A percentile compares a stretch with the other conserved stretches of the same genome.
These are phyloP conservation scores for Enteromius treurensis DNA, from an alignment of 2,797 vertebrate species.

Conservation along the genomic window DNA sequence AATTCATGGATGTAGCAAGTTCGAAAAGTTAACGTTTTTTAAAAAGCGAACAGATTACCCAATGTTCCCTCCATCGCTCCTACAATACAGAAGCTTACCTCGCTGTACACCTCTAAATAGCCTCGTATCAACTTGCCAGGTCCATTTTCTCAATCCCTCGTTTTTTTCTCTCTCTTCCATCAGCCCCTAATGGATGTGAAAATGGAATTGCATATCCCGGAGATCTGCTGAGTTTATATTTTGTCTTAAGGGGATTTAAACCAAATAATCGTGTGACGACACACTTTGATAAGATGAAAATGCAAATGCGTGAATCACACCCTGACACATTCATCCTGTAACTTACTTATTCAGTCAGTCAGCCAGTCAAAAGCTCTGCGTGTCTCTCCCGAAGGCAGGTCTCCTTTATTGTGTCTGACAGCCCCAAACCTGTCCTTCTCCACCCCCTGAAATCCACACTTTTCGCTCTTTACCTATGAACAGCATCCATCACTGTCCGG, in stretches of 20 bases:
- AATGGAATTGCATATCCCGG: slow-evolving; percentile 37
- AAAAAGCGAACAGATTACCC: not conserved
- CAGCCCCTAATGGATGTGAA: slow-evolving; percentile 34
- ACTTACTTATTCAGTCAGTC: slow-evolving; percentile 39
- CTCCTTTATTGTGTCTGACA: slow-evolving; percentile 21
- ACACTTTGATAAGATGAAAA: slow-evolving; percentile 49
- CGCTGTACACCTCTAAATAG: slow-evolving; percentile 4
- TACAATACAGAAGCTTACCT: not conserved
- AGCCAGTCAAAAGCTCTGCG: slow-evolving; percentile 27
- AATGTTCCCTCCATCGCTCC: not conserved
- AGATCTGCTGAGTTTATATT: slow-evolving; percentile 48
- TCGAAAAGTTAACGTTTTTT: not conserved
- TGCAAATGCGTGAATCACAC: slow-evolving; percentile 39
- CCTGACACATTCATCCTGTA: slow-evolving; percentile 37
- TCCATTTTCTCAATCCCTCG: slow-evolving; percentile 25
- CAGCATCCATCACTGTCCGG: slow-evolving; percentile 55
- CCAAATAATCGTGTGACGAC: slow-evolving; percentile 39
- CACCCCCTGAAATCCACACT: slow-evolving; percentile 43
- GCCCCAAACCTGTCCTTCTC: slow-evolving; percentile 35
- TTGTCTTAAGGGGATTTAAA: slow-evolving; percentile 40
- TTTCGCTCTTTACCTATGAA: slow-evolving; percentile 51
- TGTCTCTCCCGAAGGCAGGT: slow-evolving; percentile 42
- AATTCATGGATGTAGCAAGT: not conserved
- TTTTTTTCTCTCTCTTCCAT: slow-evolving; percentile 5
- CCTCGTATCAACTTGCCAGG: slow-evolving; percentile 30